phyloP scores from a whole-genome alignment of 2,888 invertebrate genomes.

The Chymomyza procnemis region DNA sequence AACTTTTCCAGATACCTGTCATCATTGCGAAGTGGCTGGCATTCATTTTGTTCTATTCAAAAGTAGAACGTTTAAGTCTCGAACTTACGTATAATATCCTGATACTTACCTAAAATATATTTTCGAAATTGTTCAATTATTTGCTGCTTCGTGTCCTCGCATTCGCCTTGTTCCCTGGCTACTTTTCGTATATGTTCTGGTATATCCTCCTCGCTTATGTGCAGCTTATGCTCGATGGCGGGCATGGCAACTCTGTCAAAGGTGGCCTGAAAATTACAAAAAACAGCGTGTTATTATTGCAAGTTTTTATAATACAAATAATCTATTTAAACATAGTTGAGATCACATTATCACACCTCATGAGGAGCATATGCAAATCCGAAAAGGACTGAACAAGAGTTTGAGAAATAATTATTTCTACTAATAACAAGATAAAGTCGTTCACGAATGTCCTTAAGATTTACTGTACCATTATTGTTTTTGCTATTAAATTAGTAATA shows the following conservation, averaged over 20 bases:
- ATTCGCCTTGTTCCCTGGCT: slow-evolving; percentile 84
- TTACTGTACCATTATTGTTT: too few relatives aligned
- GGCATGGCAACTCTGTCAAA: slow-evolving; percentile 55
- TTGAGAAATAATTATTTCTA: too few relatives aligned
- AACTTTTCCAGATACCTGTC: slow-evolving; percentile 87
- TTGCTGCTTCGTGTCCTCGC: slow-evolving; percentile 83
- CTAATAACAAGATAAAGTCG: too few relatives aligned
- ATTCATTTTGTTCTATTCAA: slow-evolving; percentile 86
- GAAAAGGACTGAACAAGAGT: too few relatives aligned
- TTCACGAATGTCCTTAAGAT: too few relatives aligned
- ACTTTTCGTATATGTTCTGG: slow-evolving; percentile 84
- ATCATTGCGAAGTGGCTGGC: slow-evolving; percentile 86
- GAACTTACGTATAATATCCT: background rate
- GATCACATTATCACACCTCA: too few relatives aligned
- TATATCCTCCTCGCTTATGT: slow-evolving; percentile 83
- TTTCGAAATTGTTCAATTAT: slow-evolving; percentile 86
- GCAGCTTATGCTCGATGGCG: slow-evolving; percentile 79
- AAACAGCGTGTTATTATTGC: background rate
- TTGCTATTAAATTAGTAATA: too few relatives aligned
- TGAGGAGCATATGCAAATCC: too few relatives aligned
- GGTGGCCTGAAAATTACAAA: background rate
- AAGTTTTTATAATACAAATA: too few relatives aligned
- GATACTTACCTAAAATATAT: slow-evolving; percentile 84
- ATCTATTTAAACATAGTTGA: too few relatives aligned
- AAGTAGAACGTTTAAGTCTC: slow-evolving; percentile 13